Evolutionary conservation across 2,113 vertebrate species (phyloP), one percentile per base, ranked within the genome.

Genomic region (Lepidothrix coronata): DNA sequence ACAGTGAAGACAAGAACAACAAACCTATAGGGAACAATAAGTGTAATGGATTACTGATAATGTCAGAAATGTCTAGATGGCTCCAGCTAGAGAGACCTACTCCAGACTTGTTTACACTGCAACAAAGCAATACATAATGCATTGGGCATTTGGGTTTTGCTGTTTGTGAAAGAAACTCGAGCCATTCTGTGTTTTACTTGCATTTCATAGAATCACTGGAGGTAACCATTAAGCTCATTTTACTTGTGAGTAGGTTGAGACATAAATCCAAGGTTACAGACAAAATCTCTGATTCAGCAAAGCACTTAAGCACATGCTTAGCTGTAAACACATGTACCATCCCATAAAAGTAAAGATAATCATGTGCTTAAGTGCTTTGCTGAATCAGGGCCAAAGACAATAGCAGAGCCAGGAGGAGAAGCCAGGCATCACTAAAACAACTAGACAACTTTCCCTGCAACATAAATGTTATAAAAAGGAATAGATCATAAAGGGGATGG

Each of bases 371-470:
- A 96, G 94, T 96, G 95, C 95, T 97, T 52, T 96, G 93, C 96
- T 97, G 96, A 96, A 96, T 96, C 95, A 93, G 91, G 96, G 96
- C 96, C 96, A 97, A 97, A 96, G 92, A 96, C 95, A 97, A 96
- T 94, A 96, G 92, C 80, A 89, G 88, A 97, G 95, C 66, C 92
- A 94, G 89, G 95, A 97, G 92, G 96, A 94, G 88, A 96, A 96
- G 91, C 95, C 92, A 95, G 96, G 92, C 96, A 96, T 96, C 95
- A 89, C 95, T 96, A 89, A 96, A 96, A 88, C 91, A 97, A 96
- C 92, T 46, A 94, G 95, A 95, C 86, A 96, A 96, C 93, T 92
- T 96, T 89, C 86, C 62, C 86, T 75, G 88, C 65, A 89, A 92
- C 91, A 58, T 81, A 89, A 86, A 95, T 82, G 90, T 96, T 94